These are phyloP conservation scores for Cyclophora punctaria DNA, from an alignment of 2,888 invertebrate genomes.

Conservation along the genomic window DNA sequence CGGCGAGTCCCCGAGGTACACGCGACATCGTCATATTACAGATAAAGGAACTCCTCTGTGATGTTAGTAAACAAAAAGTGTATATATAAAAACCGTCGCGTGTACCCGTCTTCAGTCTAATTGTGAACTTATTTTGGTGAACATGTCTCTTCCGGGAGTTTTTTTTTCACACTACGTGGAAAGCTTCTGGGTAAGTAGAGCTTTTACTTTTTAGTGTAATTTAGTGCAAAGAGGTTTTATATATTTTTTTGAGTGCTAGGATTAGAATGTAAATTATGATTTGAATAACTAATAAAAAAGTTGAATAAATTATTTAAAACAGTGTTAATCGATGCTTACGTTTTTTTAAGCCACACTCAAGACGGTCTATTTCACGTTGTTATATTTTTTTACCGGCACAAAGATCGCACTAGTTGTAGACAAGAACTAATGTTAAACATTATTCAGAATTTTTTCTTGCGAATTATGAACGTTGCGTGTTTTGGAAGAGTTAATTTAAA, in stretches of 20 bases:
- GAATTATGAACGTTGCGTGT: conserved; percentile 58
- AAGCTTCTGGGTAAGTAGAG: conserved; percentile 65
- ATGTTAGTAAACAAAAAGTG: conserved; percentile 71
- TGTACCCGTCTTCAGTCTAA: conserved; percentile 47
- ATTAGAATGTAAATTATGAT: no score
- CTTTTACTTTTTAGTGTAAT: conserved; percentile 7
- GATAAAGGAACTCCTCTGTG: conserved; percentile 53
- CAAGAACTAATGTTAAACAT: conserved; percentile 46
- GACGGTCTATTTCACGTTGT: no score
- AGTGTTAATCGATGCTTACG: no score
- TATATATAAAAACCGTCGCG: conserved; percentile 56
- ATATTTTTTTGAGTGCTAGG: neutral
- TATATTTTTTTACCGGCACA: no score
- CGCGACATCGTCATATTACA: conserved; percentile 27
- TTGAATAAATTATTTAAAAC: no score
- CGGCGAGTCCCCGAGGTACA: conserved; percentile 25
- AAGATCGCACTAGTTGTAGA: conserved; percentile 21
- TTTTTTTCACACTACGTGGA: conserved; percentile 64
- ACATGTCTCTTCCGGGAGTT: conserved; percentile 65
- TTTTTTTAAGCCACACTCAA: no score
- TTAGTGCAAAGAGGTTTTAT: conserved; percentile 1
- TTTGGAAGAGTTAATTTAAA: conserved; percentile 40
- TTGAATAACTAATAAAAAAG: no score
- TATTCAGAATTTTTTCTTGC: conserved; percentile 60
- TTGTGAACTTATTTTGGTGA: conserved; percentile 47